Evolutionary conservation across 2,797 vertebrate genomes (phyloP).

Genomic region (Scomberomorus guttatus): DNA sequence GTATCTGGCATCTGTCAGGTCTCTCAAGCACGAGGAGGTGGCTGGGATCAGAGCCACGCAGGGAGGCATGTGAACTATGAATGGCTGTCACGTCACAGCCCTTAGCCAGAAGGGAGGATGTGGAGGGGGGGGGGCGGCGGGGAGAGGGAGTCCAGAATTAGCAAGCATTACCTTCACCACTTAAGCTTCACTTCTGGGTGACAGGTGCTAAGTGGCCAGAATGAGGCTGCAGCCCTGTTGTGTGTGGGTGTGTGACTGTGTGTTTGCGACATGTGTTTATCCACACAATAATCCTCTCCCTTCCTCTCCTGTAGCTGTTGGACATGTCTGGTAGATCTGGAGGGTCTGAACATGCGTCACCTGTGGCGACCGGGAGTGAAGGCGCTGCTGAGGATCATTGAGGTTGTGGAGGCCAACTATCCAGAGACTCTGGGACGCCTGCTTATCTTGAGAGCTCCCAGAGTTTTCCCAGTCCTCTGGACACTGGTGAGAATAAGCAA

Average conservation of each 20-base stretch:
- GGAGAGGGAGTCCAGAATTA: slow-evolving; percentile 49
- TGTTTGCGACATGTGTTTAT: slow-evolving; percentile 10
- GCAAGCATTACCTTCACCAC: slow-evolving; percentile 54
- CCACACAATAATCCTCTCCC: slow-evolving; percentile 31
- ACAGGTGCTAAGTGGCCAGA: slow-evolving; percentile 64
- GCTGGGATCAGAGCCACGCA: slow-evolving; percentile 47
- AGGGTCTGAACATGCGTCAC: slow-evolving; percentile 97
- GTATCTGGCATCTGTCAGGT: slow-evolving; percentile 58
- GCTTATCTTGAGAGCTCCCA: slow-evolving; percentile 92
- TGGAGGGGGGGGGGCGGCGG: neutral
- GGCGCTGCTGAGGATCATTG: slow-evolving; percentile 93
- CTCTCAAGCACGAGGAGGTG: slow-evolving; percentile 52
- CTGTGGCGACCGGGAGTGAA: slow-evolving; percentile 96
- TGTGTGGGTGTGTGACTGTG: neutral
- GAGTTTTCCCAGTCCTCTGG: slow-evolving; percentile 97
- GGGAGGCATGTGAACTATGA: slow-evolving; percentile 60
- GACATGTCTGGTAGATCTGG: slow-evolving; percentile 96
- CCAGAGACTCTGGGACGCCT: slow-evolving; percentile 91
- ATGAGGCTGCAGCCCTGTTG: slow-evolving; percentile 20
- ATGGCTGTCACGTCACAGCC: slow-evolving; percentile 40
- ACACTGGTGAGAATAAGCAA: slow-evolving; percentile 90
- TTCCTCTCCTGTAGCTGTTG: slow-evolving; percentile 85
- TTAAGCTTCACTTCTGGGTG: slow-evolving; percentile 56
- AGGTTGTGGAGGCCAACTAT: slow-evolving; percentile 90
- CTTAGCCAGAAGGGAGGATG: slow-evolving; percentile 26